Conservation (phyloP, 2,888 invertebrate genomes). For the Troglohyphantes excavatus region DNA sequence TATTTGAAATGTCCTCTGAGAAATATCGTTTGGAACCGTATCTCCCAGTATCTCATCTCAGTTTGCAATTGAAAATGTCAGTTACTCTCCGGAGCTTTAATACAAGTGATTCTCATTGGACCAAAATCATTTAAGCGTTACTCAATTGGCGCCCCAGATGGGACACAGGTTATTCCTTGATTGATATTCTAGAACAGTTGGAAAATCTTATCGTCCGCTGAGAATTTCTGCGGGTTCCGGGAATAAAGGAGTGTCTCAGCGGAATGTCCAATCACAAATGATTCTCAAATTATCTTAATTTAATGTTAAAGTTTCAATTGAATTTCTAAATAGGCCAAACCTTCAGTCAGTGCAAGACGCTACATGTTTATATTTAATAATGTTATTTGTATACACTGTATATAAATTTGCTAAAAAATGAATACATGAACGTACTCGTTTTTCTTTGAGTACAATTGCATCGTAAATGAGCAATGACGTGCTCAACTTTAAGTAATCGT, state of each 20-base stretch:
- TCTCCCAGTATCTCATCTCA: too few species aligned
- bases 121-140: slow-evolving; percentile 12
- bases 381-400: too few species aligned
- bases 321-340: neutral
- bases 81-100: slow-evolving; percentile 6
- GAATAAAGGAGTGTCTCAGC: neutral
- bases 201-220: slow-evolving; percentile 9
- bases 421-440: too few species aligned
- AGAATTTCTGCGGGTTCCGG: neutral
- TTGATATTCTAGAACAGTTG: slow-evolving; percentile 19
- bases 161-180: slow-evolving; percentile 15
- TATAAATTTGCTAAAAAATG: too few species aligned
- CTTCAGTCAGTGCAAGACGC: too few species aligned
- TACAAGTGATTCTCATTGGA: slow-evolving; percentile 3
- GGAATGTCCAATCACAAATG: slow-evolving; percentile 10
- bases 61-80: neutral
- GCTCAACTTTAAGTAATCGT: too few species aligned
- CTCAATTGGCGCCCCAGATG: neutral
- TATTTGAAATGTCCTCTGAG: too few species aligned
- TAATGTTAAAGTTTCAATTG: neutral
- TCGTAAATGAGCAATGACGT: too few species aligned
- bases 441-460: too few species aligned
- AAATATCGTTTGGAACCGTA: too few species aligned
- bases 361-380: too few species aligned
- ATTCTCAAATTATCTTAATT: slow-evolving; percentile 1